Evolutionary conservation across 2,113 vertebrate species (phyloP).

Genomic region (Neogale vison): DNA sequence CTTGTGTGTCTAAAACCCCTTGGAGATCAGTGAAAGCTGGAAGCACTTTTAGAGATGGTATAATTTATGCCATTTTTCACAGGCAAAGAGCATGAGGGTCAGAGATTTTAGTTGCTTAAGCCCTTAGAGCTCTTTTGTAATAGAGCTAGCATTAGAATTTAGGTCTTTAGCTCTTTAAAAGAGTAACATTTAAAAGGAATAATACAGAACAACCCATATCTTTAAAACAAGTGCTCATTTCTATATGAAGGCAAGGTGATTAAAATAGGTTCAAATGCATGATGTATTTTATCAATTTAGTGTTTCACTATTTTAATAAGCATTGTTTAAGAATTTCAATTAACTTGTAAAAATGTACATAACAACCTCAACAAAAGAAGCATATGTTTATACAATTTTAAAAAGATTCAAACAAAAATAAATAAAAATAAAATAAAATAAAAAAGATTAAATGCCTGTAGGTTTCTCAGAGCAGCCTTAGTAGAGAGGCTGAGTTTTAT

Average conservation of each 20-base stretch:
- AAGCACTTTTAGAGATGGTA: not conserved
- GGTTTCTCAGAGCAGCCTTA: not conserved
- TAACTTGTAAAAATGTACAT: not conserved
- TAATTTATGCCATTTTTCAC: not conserved
- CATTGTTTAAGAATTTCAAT: not conserved
- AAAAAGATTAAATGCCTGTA: not conserved
- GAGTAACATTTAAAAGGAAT: not conserved
- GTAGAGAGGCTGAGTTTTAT: not conserved
- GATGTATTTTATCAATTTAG: not conserved
- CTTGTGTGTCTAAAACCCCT: not conserved
- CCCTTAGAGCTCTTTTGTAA: not conserved
- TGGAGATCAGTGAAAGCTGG: not conserved
- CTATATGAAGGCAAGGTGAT: not conserved
- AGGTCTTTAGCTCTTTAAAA: not conserved
- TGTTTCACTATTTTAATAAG: conserved; percentile 4
- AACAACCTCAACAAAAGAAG: not conserved
- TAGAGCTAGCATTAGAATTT: not conserved
- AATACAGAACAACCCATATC: not conserved
- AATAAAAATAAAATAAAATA: not conserved
- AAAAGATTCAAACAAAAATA: not conserved
- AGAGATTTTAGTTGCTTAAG: not conserved
- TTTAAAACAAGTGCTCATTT: conserved; percentile 32
- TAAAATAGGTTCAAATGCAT: not conserved
- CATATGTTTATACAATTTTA: not conserved
- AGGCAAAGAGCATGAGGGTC: not conserved